phyloP scores from a whole-genome alignment of 2,888 invertebrate genomes.

The Disparrhopalites patrizii region DNA sequence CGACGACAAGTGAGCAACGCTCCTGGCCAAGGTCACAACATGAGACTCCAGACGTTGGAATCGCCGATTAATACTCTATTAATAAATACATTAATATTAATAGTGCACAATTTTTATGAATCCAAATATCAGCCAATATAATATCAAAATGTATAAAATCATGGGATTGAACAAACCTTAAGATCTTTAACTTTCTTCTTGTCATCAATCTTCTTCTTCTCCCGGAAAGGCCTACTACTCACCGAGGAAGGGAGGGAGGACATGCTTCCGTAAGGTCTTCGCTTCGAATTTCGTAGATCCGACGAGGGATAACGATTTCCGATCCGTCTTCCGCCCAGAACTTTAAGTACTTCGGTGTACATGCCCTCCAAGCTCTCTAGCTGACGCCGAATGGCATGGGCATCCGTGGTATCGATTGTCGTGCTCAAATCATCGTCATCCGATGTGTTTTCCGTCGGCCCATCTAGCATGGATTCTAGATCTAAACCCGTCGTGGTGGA shows the following conservation, averaged over 20 bases:
- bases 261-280: conserved; percentile 70
- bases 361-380: conserved; percentile 77
- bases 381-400: conserved; percentile 72
- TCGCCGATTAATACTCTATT: conserved; percentile 74
- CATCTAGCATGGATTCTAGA: conserved; percentile 73
- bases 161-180: conserved; percentile 61
- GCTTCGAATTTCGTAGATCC: conserved; percentile 57
- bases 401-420: conserved; percentile 59
- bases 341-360: conserved; percentile 75
- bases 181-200: conserved; percentile 69
- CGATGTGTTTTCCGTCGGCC: conserved; percentile 56
- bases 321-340: conserved; percentile 60
- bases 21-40: conserved; percentile 82
- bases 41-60: conserved; percentile 86
- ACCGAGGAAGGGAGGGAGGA: conserved; percentile 78
- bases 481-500: conserved; percentile 74
- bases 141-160: not conserved
- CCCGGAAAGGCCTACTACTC: conserved; percentile 70
- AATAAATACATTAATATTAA: not conserved
- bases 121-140: not conserved
- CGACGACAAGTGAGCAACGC: conserved; percentile 84
- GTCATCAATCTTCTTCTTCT: conserved; percentile 65
- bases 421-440: conserved; percentile 70
- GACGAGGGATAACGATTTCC: conserved; percentile 56
- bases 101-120: not conserved